Conservation (phyloP, 2,797 vertebrate genomes). For the Xenops minutus region DNA sequence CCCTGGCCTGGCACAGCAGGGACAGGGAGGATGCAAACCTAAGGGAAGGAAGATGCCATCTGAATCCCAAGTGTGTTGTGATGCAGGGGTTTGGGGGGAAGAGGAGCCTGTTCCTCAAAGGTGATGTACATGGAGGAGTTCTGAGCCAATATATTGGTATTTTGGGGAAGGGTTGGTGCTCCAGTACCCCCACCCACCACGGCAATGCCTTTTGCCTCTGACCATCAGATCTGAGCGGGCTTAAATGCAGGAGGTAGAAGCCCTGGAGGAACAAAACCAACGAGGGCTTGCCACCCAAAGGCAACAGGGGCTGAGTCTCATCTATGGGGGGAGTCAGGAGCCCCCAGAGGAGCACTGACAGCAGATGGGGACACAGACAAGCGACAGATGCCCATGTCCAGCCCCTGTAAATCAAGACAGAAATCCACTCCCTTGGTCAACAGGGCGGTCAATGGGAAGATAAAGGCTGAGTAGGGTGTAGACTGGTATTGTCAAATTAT, state of each 20-base stretch:
- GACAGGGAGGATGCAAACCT: background rate
- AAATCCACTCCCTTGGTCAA: background rate
- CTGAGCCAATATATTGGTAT: accelerated
- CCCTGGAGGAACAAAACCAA: background rate
- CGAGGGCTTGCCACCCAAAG: background rate
- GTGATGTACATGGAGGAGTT: accelerated
- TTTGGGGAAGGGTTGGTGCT: accelerated
- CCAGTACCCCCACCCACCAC: background rate
- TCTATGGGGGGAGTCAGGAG: background rate
- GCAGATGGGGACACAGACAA: background rate
- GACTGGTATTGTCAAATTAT: background rate
- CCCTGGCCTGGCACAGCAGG: background rate
- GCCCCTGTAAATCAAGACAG: background rate
- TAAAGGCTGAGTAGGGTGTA: background rate
- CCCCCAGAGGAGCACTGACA: background rate
- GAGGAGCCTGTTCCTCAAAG: background rate
- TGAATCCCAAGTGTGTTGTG: background rate
- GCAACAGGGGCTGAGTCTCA: background rate
- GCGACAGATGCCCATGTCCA: background rate
- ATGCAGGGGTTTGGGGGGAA: background rate
- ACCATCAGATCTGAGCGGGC: background rate
- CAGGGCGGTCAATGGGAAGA: background rate
- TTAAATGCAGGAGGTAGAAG: background rate
- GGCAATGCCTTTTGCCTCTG: background rate
- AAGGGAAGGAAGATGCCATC: background rate